Conservation (phyloP, 2,113 vertebrate species). For the Apaloderma vittatum region DNA sequence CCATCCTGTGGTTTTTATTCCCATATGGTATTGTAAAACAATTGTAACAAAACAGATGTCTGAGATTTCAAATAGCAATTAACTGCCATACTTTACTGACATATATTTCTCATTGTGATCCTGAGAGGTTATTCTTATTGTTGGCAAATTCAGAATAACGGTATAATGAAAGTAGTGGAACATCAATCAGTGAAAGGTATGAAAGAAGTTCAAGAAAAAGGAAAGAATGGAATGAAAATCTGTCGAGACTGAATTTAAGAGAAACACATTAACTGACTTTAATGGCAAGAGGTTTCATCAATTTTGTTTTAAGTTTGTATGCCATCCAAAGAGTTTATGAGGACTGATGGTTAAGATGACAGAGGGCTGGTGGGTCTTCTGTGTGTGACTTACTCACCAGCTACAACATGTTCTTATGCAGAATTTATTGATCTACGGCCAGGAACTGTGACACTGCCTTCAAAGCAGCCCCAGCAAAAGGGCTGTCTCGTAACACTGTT, state of each 20-base stretch:
- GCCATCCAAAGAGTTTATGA: neutral
- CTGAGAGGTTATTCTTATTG: constrained; percentile 11
- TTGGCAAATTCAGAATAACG: neutral
- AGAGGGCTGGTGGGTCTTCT: neutral
- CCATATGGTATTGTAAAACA: constrained; percentile 47
- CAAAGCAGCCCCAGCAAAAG: neutral
- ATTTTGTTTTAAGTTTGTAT: neutral
- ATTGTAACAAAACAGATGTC: constrained; percentile 47
- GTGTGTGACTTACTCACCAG: neutral
- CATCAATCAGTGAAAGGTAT: constrained; percentile 18
- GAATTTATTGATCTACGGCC: neutral
- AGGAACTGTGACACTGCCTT: neutral
- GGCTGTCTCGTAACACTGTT: neutral
- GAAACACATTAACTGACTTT: neutral
- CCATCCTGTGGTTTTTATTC: neutral
- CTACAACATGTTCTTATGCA: neutral
- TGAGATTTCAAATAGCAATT: constrained; percentile 58
- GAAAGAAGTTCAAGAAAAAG: neutral
- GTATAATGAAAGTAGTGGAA: constrained; percentile 24
- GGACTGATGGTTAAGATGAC: neutral
- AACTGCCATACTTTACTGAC: constrained; percentile 11
- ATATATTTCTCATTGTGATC: constrained; percentile 30
- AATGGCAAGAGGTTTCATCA: neutral
- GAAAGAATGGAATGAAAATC: neutral
- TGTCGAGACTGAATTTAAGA: neutral